Evolutionary conservation across 2,113 vertebrate genomes (phyloP).

Genomic region (Jacana jacana): DNA sequence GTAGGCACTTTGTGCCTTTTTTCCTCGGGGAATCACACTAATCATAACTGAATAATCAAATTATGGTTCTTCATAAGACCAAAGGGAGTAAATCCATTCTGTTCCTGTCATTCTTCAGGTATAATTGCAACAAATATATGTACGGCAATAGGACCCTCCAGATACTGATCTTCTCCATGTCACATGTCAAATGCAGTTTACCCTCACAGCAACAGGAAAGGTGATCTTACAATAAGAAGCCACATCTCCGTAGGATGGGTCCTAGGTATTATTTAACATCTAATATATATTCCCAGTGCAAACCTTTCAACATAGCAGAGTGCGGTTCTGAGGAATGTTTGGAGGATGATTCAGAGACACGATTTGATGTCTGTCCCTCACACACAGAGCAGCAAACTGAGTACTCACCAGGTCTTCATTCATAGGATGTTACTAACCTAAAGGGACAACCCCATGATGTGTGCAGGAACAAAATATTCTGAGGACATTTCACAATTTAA

Average conservation of each 20-base stretch:
- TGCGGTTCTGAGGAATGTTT: neutral
- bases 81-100: neutral
- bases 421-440: neutral
- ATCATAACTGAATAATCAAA: slow-evolving; percentile 31
- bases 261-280: neutral
- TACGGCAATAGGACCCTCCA: neutral
- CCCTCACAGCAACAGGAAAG: neutral
- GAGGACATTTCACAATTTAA: slow-evolving; percentile 33
- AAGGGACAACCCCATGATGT: neutral
- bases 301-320: neutral
- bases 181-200: neutral
- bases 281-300: neutral
- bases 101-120: neutral
- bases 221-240: neutral
- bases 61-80: neutral
- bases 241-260: neutral
- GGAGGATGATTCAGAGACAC: neutral
- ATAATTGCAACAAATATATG: neutral
- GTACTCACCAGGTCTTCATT: neutral
- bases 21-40: neutral
- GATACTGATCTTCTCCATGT: neutral
- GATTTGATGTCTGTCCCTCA: neutral
- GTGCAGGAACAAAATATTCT: slow-evolving; percentile 9
- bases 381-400: neutral
- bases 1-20: neutral